Conservation (phyloP, 2,797 vertebrate species). For the Todus mexicanus region DNA sequence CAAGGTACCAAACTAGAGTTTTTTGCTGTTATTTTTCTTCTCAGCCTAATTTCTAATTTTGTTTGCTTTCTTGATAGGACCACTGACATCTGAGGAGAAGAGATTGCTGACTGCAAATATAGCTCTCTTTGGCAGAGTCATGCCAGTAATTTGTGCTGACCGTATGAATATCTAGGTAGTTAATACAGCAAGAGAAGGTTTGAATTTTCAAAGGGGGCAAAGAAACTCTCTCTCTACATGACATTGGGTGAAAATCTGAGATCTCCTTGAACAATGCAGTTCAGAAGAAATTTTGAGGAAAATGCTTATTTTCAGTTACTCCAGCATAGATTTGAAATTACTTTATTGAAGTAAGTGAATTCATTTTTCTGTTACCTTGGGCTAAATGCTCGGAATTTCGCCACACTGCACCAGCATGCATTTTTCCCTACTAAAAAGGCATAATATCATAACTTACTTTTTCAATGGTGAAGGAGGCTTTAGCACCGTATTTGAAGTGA, state of each 20-base stretch:
- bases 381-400: not conserved
- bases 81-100: not conserved
- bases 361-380: not conserved
- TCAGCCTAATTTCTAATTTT: conserved; percentile 14
- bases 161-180: not conserved
- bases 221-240: not conserved
- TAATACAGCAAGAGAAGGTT: not conserved
- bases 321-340: not conserved
- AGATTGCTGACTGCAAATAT: conserved; percentile 20
- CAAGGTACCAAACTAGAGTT: not conserved
- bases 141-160: conserved; percentile 25
- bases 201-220: not conserved
- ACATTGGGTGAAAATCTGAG: not conserved
- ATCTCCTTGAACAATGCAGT: not conserved
- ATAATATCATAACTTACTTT: not conserved
- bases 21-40: not conserved
- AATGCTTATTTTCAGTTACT: not conserved
- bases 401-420: not conserved
- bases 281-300: not conserved
- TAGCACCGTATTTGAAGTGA: not conserved
- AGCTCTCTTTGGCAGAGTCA: not conserved
- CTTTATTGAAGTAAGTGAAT: not conserved
- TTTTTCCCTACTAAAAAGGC: not conserved
- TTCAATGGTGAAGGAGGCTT: not conserved
- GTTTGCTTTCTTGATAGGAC: not conserved